A percentile compares a stretch with the other conserved stretches of the same genome.
Evolutionary conservation across 1,140 invertebrate genomes (phyloP).

Genomic region (Bombus superbus): DNA sequence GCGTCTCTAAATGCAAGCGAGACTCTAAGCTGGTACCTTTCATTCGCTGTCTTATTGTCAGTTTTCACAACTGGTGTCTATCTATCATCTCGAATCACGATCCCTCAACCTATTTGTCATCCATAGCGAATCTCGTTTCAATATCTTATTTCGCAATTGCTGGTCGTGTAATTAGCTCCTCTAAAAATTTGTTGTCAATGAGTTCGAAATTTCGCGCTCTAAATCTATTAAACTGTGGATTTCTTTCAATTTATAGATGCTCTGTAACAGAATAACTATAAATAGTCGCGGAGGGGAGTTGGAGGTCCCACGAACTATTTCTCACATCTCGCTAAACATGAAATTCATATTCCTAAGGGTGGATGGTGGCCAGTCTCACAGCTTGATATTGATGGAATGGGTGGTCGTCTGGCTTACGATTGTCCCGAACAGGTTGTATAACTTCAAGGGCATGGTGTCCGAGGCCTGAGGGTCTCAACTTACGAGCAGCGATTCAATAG

Average conservation of each 20-base stretch:
- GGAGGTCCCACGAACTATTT: neutral
- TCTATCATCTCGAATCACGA: no score
- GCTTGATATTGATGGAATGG: neutral
- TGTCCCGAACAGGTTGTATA: neutral
- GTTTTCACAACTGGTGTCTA: no score
- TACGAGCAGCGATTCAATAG: conserved; percentile 26
- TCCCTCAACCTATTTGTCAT: no score
- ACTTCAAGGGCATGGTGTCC: neutral
- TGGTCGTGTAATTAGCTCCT: neutral
- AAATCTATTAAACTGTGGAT: neutral
- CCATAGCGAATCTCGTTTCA: no score
- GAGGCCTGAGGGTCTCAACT: neutral
- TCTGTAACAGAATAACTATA: no score
- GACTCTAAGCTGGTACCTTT: neutral
- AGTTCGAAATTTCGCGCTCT: no score
- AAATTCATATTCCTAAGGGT: neutral
- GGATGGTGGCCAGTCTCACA: neutral
- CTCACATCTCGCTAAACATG: neutral
- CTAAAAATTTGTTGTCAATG: no score
- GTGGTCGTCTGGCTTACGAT: neutral
- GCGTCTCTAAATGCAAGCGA: neutral
- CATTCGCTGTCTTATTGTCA: no score
- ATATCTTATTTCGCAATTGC: neutral
- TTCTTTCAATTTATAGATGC: neutral
- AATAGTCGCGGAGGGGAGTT: neutral